Evolutionary conservation across 2,797 vertebrate species (phyloP), one percentile per base, ranked within the genome.

Genomic region (Gallinago stenura): DNA sequence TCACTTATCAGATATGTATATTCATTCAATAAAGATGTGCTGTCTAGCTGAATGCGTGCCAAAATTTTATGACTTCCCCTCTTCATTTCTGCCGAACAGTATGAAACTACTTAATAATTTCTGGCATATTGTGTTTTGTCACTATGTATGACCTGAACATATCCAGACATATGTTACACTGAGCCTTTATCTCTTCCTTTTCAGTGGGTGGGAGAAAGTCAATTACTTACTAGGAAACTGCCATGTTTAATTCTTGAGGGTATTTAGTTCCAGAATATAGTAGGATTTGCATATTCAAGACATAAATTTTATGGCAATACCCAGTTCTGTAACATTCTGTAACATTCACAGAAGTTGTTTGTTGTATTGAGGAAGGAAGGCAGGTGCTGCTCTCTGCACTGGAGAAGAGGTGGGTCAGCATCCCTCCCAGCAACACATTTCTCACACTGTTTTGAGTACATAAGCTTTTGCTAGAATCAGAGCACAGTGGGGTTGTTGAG

Each of bases 81-180:
- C 57, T 66, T 72, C 33, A 48, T 70, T 93, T 89, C 70, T 93
- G 43, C 46, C 9, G 4, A 96, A 89, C 30, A 33, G 31, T 69
- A 91, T 56, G 64, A 84, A 94, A 69, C 20, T 87, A 66, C 68
- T 91, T 76, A 80, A 73, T 70, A 84, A 87, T 95, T 83, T 78
- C 78, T 83, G 62, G 39, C 69, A 60, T 93, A 78, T 61, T 94
- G 77, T 91, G 50, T 96, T 97, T 96, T 93, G 73, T 93, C 90
- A 77, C 33, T 78, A 2, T 26, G 48, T 56, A 57, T 22, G 60
- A 93, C 92, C 89, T 86, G 87, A 90, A 53, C 15, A 26, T 72
- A 86, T 91, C 62, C 75, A 75, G 69, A 73, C 68, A 86, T 94
- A 92, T 76, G 60, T 82, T 88, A 28, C 35, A 72, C 14, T 58